Evolutionary conservation across 2,113 vertebrate genomes (phyloP).

Genomic region (Rutilus rutilus): DNA sequence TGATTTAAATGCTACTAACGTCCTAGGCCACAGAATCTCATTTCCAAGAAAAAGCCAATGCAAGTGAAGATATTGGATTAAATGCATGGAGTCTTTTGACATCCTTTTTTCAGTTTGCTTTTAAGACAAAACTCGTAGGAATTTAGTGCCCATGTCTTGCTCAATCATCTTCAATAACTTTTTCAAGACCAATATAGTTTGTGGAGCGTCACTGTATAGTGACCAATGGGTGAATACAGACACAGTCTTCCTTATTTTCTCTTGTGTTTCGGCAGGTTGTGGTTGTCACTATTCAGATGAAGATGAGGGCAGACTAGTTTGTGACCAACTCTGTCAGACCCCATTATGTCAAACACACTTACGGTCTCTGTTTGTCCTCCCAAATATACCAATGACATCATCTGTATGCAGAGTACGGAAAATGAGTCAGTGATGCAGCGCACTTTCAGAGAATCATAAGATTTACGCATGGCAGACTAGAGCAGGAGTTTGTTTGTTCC

Average conservation of each 20-base stretch:
- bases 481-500: conserved; percentile 16
- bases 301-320: conserved; percentile 30
- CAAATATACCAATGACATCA: conserved; percentile 37
- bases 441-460: conserved; percentile 1
- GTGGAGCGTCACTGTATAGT: neutral
- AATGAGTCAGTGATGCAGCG: conserved; percentile 24
- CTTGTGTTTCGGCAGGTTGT: conserved; percentile 14
- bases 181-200: neutral
- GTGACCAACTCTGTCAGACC: conserved; percentile 45
- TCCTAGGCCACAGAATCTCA: neutral
- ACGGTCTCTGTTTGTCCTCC: conserved; percentile 25
- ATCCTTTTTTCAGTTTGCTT: conserved; percentile 1
- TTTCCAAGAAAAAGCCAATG: neutral
- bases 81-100: neutral
- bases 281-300: conserved; percentile 23
- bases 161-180: neutral
- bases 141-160: neutral
- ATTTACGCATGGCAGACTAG: neutral
- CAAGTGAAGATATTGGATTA: neutral
- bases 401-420: conserved; percentile 6
- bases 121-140: neutral
- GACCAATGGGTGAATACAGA: neutral
- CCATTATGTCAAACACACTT: conserved; percentile 32
- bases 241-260: neutral
- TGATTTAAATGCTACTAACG: neutral